Evolutionary conservation across 2,797 vertebrate genomes (phyloP).

Genomic region (Enteromius viviparus): DNA sequence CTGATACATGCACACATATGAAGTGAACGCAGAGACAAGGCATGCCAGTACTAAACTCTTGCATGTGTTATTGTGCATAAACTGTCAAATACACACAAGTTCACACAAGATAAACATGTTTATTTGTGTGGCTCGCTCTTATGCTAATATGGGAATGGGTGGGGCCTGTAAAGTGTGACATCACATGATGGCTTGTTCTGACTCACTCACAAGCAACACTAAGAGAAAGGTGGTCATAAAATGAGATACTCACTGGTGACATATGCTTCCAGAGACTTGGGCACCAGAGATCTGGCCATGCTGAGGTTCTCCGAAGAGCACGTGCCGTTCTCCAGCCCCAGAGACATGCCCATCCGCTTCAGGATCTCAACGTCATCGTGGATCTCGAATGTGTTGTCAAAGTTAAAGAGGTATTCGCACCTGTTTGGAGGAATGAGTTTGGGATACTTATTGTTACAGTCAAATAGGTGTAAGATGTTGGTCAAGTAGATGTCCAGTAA

Average conservation of each 20-base stretch:
- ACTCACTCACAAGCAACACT: background rate
- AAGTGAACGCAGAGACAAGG: too few relatives aligned
- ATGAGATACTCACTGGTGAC: constrained; percentile 76
- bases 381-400: constrained; percentile 89
- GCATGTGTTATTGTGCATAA: too few relatives aligned
- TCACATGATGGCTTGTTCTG: too few relatives aligned
- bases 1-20: too few relatives aligned
- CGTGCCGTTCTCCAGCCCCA: constrained; percentile 82
- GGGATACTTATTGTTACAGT: too few relatives aligned
- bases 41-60: too few relatives aligned
- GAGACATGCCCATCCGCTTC: constrained; percentile 87
- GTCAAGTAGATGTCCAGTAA: background rate
- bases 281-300: constrained; percentile 82
- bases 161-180: too few relatives aligned
- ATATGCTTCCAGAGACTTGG: constrained; percentile 84
- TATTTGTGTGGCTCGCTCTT: background rate
- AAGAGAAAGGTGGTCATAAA: background rate
- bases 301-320: constrained; percentile 82
- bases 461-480: background rate
- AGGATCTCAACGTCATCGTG: constrained; percentile 86
- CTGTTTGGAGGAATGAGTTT: constrained; percentile 63
- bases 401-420: constrained; percentile 90
- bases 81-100: background rate
- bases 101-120: background rate
- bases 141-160: background rate